Conservation (phyloP, 2,113 vertebrate genomes). For the Pipra filicauda region DNA sequence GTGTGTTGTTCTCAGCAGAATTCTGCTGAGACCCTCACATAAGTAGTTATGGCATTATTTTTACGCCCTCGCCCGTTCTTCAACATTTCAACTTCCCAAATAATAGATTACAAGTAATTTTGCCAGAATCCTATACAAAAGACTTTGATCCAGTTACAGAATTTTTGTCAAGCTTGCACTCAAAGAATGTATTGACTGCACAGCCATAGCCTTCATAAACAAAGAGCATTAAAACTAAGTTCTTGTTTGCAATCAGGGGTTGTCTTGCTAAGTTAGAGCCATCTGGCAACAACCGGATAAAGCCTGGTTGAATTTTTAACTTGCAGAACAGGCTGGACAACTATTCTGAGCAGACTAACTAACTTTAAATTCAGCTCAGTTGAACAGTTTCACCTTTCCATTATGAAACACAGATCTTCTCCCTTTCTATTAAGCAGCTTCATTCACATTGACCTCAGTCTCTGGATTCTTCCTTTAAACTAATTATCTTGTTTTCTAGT, state of each 20-base stretch:
- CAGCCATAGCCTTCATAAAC: background rate
- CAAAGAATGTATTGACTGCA: background rate
- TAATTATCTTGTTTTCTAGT: background rate
- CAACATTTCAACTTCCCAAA: constrained; percentile 29
- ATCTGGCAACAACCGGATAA: background rate
- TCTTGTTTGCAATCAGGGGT: background rate
- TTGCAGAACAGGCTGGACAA: background rate
- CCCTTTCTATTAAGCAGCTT: background rate
- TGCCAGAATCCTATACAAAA: constrained; percentile 11
- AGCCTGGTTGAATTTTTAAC: background rate
- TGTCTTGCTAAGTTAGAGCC: background rate
- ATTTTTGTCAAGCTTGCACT: background rate
- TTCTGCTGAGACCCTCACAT: too few relatives aligned
- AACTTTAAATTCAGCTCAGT: background rate
- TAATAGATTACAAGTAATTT: background rate
- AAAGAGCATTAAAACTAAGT: background rate
- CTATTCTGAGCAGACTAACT: background rate
- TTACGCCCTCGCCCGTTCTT: background rate
- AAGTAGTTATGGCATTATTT: background rate
- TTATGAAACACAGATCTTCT: background rate
- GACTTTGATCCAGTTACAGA: constrained; percentile 14
- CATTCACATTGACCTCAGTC: background rate
- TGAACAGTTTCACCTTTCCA: background rate
- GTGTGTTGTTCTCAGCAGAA: background rate
- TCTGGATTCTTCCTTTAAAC: background rate